These are phyloP conservation scores for Rhabdomys pumilio DNA, from an alignment of 2,797 vertebrate species.

Conservation along the genomic window DNA sequence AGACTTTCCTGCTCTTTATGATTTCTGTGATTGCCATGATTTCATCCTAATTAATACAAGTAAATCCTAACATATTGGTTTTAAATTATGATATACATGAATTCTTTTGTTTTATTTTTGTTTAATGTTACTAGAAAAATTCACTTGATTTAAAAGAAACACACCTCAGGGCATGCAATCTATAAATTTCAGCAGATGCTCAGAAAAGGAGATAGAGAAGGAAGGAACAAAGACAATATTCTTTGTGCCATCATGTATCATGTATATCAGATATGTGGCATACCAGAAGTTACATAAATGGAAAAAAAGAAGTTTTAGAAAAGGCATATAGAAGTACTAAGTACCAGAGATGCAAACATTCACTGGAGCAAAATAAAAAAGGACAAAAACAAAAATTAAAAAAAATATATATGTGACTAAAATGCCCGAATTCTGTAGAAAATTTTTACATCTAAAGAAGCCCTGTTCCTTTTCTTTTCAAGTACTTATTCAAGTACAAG, in stretches of 20 bases:
- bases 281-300: neutral
- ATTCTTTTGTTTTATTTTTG: neutral
- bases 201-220: neutral
- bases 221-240: neutral
- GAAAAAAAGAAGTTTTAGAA: too few relatives aligned
- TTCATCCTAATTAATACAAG: neutral
- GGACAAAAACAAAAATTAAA: too few relatives aligned
- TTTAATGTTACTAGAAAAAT: neutral
- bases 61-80: neutral
- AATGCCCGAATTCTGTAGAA: too few relatives aligned
- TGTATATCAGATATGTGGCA: neutral
- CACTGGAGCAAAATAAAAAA: too few relatives aligned
- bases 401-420: too few relatives aligned
- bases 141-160: neutral
- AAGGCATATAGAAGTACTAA: too few relatives aligned
- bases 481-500: too few relatives aligned
- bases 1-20: neutral
- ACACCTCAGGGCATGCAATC: neutral
- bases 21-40: neutral
- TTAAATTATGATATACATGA: neutral
- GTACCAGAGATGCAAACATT: too few relatives aligned
- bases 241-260: neutral
- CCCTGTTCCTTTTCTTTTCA: too few relatives aligned
- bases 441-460: too few relatives aligned
- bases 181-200: neutral